Base-by-base conservation (phyloP, 1,140 invertebrate species). In the Pseudomyrmex dendroicus region DNA sequence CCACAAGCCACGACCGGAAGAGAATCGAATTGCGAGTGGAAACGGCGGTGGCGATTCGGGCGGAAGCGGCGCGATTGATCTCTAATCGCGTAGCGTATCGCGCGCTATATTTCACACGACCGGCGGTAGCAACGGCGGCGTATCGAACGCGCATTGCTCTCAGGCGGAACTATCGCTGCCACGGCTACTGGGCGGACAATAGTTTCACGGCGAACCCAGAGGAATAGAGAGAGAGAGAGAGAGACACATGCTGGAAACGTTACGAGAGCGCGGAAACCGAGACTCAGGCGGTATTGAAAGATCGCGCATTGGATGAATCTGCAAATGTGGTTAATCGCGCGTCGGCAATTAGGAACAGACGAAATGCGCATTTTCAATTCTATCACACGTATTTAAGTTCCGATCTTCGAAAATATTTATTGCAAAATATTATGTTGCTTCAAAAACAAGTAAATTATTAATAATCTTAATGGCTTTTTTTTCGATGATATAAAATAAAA, bases 61-160 rank as follows among this genome's bases (percentile, higher is more conserved):
- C 70, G 78, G 78, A 82, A 74, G 57, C 59, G 70, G 83, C 72
- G 77, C 74, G 82, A 84, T 84, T 67, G 73, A 84, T 84, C 63
- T 78, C 48, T 80, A 84, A 84, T 80, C 82, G 74, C 63, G 13
- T 66, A 67, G 56, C 64, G 82, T 78, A 80, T 84, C 82, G 82
- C 50, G 56, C 54, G 74, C 73, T 80, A 80, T 80, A 80, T 70
- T 80, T 80, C 66, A 80, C 76, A 59, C 76, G 15, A 44, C 35
- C 15, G 56, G 66, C 46, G 66, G 44, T 9, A 10, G 22, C 35
- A 35, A 48, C 66, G 77, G 13, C 35, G 62, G 44, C 57, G 48
- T 63, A 74, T 82, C 70, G 78, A 82, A 54, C 70, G 57, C 61
- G 67, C 57, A 44, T 73, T 15, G 70, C 68, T 12, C 48, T 44